Evolutionary conservation across 2,113 vertebrate genomes (phyloP).

Genomic region (Meriones unguiculatus): DNA sequence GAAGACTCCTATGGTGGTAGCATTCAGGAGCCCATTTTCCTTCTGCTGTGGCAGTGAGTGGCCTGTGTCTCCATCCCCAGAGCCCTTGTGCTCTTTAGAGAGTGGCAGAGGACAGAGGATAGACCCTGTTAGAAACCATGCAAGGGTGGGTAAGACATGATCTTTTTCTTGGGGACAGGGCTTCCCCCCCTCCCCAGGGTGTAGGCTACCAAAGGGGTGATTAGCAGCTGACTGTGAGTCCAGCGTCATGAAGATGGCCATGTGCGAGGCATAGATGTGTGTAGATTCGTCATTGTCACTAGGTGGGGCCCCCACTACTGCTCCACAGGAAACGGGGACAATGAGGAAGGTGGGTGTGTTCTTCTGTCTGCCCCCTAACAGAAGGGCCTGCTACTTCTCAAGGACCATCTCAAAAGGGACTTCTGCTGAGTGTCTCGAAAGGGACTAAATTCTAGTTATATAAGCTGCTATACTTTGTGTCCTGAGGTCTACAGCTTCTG

Average conservation of each 20-base stretch:
- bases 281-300: not conserved
- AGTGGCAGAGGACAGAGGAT: not conserved
- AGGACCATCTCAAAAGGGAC: not conserved
- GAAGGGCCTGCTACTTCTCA: not conserved
- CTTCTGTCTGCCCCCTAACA: not conserved
- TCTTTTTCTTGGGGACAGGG: not conserved
- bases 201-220: not conserved
- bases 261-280: not conserved
- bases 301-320: not conserved
- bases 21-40: not conserved
- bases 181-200: not conserved
- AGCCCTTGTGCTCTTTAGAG: too few relatives aligned
- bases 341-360: too few relatives aligned
- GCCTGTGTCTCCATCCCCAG: not conserved
- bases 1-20: not conserved
- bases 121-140: not conserved
- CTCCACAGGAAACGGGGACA: not conserved
- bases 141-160: not conserved
- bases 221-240: not conserved
- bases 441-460: not conserved
- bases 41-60: fast-evolving
- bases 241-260: not conserved
- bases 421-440: too few relatives aligned
- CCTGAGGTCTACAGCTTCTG: not conserved
- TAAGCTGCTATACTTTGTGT: not conserved